A percentile compares a stretch with the other conserved stretches of the same genome.
Evolutionary conservation across 2,797 vertebrate genomes (phyloP).

Genomic region (Acrocephalus scirpaceus): DNA sequence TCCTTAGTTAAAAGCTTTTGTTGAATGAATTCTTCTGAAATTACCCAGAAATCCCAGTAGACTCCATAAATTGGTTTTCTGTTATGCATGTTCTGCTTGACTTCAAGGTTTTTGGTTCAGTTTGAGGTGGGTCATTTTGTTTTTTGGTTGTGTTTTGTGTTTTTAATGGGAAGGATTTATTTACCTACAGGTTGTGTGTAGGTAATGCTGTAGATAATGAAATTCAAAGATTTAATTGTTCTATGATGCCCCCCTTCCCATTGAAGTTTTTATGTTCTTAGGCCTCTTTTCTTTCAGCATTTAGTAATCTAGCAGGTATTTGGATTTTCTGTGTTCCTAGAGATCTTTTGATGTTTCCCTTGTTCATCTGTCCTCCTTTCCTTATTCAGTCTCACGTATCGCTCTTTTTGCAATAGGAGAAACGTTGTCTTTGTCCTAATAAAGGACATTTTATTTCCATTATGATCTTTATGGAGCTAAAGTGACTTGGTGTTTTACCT

Average conservation of each 20-base stretch:
- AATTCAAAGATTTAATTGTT: not conserved
- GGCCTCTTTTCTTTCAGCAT: not conserved
- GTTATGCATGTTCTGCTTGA: not conserved
- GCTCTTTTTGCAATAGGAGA: not conserved
- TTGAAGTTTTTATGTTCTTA: not conserved
- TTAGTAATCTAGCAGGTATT: not conserved
- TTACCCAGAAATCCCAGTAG: not conserved
- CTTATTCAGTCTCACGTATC: not conserved
- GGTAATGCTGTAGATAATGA: not conserved
- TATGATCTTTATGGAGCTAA: not conserved
- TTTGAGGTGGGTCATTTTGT: not conserved
- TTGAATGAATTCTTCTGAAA: not conserved
- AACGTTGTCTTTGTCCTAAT: not conserved
- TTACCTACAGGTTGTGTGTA: not conserved
- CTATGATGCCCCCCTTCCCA: rapidly evolving
- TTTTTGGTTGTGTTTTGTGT: not conserved
- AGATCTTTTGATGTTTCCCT: not conserved
- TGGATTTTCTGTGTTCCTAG: not conserved
- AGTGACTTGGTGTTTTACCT: not conserved
- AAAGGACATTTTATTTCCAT: not conserved
- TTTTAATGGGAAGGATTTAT: not conserved
- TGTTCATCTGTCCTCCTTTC: not conserved
- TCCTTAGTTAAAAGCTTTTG: not conserved
- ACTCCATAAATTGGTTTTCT: not conserved
- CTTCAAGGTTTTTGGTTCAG: not conserved